Conservation (phyloP, 2,113 vertebrate species). For the Camelus dromedarius region DNA sequence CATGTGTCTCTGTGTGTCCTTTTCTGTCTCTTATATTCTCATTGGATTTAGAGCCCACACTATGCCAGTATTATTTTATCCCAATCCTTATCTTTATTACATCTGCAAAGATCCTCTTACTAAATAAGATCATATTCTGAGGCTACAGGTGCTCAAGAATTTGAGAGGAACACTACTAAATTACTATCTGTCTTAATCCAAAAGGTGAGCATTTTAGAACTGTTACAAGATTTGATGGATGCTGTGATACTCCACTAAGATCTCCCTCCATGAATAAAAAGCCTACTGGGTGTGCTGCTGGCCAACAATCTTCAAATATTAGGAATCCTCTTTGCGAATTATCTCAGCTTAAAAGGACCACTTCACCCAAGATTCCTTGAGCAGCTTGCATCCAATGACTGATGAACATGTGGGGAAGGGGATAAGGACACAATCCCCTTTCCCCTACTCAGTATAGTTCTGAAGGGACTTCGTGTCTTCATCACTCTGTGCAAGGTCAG, state of each 20-base stretch:
- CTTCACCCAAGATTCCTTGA: not conserved
- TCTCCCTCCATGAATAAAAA: not conserved
- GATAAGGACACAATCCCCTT: not conserved
- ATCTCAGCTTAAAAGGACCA: not conserved
- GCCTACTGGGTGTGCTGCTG: accelerated
- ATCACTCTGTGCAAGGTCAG: not conserved
- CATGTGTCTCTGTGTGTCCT: not conserved
- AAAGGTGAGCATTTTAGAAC: not conserved
- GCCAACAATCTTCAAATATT: not conserved
- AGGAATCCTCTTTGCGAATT: not conserved
- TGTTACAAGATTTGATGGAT: not conserved
- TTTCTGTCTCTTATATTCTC: not conserved
- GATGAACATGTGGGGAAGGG: not conserved
- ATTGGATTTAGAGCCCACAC: not conserved
- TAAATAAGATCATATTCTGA: not conserved
- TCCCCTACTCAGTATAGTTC: not conserved
- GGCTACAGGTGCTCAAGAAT: not conserved
- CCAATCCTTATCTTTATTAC: not conserved
- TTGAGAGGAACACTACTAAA: not conserved
- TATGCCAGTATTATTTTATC: not conserved
- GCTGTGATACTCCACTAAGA: not conserved
- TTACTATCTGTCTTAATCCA: not conserved
- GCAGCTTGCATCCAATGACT: not conserved
- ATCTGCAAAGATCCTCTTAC: not conserved
- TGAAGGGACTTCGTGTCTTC: not conserved